These are phyloP conservation scores for Hirtodrosophila confusa DNA, from an alignment of 2,888 invertebrate genomes.

Conservation along the genomic window DNA sequence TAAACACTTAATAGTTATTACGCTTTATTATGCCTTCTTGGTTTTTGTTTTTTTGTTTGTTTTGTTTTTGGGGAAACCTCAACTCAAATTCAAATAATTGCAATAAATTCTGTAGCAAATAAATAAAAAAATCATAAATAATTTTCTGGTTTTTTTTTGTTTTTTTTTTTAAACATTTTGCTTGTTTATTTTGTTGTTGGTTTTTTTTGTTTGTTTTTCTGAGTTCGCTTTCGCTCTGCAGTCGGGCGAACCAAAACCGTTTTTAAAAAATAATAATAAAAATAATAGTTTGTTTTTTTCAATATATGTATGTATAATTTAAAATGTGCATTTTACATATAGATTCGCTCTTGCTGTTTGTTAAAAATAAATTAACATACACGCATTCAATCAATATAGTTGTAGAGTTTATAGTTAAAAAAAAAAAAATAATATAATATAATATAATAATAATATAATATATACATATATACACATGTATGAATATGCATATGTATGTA, in stretches of 20 bases:
- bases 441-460: conserved; percentile 18
- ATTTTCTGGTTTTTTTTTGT: conserved; percentile 39
- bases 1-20: conserved; percentile 73
- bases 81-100: conserved; percentile 5
- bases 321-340: conserved; percentile 68
- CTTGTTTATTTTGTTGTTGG: conserved; percentile 56
- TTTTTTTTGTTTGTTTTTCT: conserved; percentile 36
- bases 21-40: conserved; percentile 35
- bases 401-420: conserved; percentile 21
- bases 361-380: conserved; percentile 47
- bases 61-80: conserved; percentile 13
- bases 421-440: conserved; percentile 31
- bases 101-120: conserved; percentile 11
- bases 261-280: conserved; percentile 67
- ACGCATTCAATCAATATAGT: conserved; percentile 31
- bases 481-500: too few species aligned
- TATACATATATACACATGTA: not conserved
- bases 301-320: conserved; percentile 49
- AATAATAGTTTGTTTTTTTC: conserved; percentile 52
- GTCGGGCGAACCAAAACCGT: conserved; percentile 30
- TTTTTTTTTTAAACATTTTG: conserved; percentile 59
- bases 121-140: conserved; percentile 34
- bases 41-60: too few species aligned
- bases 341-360: conserved; percentile 51
- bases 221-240: conserved; percentile 24